phyloP scores from a whole-genome alignment of 2,113 vertebrate genomes.

The Neopipo cinnamomea region DNA sequence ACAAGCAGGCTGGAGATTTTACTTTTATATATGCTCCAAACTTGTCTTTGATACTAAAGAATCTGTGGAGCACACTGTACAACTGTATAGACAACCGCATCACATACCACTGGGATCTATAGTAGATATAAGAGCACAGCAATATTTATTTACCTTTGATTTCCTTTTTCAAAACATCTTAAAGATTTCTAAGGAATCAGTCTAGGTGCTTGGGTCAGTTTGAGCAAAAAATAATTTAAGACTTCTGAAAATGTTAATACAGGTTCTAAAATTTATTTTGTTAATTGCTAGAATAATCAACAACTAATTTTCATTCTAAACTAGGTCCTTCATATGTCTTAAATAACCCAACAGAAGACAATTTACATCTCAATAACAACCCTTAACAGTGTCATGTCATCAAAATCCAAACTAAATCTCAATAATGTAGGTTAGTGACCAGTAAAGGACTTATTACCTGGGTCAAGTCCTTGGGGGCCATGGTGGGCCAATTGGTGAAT shows the following conservation, averaged over 20 bases:
- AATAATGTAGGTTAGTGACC: constrained; percentile 78
- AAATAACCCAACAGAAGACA: constrained; percentile 77
- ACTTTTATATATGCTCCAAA: background rate
- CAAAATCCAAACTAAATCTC: constrained; percentile 75
- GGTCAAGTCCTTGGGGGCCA: constrained; percentile 71
- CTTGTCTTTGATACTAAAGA: background rate
- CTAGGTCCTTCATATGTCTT: constrained; percentile 71
- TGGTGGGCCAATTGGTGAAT: constrained; percentile 7
- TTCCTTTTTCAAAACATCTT: background rate
- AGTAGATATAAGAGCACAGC: background rate
- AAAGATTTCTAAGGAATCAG: background rate
- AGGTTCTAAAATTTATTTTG: constrained; percentile 74
- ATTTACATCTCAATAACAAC: constrained; percentile 82
- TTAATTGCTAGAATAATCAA: constrained; percentile 83
- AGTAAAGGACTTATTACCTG: constrained; percentile 77
- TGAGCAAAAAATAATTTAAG: constrained; percentile 34
- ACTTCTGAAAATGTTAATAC: constrained; percentile 65
- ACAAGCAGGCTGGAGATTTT: background rate
- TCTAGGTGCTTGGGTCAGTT: constrained; percentile 1
- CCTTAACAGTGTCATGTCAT: constrained; percentile 76
- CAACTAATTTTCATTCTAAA: constrained; percentile 81
- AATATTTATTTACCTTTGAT: background rate
- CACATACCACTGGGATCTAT: background rate
- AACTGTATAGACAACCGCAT: background rate
- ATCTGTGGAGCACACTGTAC: background rate